Percentiles rank a stretch among this genome's conserved stretches.
These are phyloP conservation scores for Stenopsyche tienmushanensis DNA, from an alignment of 1,140 invertebrate species.

Conservation along the genomic window DNA sequence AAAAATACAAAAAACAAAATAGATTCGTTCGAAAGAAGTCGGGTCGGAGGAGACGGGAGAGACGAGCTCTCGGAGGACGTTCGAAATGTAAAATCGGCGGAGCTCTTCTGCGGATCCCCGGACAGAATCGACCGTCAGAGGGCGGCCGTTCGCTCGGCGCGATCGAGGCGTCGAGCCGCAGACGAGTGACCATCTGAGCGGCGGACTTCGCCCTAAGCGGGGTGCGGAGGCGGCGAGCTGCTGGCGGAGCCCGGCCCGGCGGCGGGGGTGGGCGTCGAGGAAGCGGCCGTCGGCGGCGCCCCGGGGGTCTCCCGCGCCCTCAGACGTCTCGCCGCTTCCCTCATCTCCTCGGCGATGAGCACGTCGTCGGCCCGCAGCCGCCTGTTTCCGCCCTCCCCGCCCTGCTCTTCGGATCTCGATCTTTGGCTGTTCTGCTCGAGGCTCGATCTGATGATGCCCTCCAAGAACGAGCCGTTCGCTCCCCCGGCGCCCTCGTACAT, in stretches of 20 bases:
- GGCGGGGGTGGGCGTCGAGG: slow-evolving; percentile 19
- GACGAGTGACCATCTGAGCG: slow-evolving; percentile 7
- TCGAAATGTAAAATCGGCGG: too few relatives aligned
- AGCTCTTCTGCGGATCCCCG: too few relatives aligned
- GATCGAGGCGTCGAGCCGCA: slow-evolving; percentile 1
- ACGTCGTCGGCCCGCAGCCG: slow-evolving; percentile 54
- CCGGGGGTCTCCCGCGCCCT: slow-evolving; percentile 44
- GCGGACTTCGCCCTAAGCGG: slow-evolving; percentile 21
- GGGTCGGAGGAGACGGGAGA: too few relatives aligned
- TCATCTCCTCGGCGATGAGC: slow-evolving; percentile 56
- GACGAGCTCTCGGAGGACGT: too few relatives aligned
- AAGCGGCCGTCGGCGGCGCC: not conserved
- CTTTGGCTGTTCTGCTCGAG: slow-evolving; percentile 62
- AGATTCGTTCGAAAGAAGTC: too few relatives aligned
- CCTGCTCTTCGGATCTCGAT: slow-evolving; percentile 51
- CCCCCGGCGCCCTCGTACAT: slow-evolving; percentile 61
- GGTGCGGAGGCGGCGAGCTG: slow-evolving; percentile 23
- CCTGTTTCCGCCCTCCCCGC: slow-evolving; percentile 39
- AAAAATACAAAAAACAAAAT: too few relatives aligned
- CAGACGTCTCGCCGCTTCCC: slow-evolving; percentile 58
- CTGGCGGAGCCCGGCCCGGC: not conserved
- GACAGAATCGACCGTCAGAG: too few relatives aligned
- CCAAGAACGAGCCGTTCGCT: slow-evolving; percentile 73
- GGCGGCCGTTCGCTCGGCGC: not conserved
- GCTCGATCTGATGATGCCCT: slow-evolving; percentile 78